A percentile compares a stretch with the other conserved stretches of the same genome.
Conservation (phyloP, 2,888 invertebrate species). For the Dasypolia templi region DNA sequence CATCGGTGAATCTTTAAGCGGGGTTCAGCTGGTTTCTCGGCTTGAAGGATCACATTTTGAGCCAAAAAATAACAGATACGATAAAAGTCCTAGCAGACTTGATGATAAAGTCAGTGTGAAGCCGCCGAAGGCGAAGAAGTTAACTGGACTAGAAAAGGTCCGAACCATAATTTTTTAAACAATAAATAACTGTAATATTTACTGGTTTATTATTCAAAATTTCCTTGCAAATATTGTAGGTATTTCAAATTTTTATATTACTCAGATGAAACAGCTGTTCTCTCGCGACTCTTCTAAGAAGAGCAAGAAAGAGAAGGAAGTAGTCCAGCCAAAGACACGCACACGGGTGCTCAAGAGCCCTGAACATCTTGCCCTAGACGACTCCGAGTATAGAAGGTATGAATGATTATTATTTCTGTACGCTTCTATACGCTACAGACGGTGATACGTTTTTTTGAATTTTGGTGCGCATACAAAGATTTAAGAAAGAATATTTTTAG, state of each 20-base stretch:
- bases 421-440: no score
- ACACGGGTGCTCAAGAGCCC: constrained; percentile 90
- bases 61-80: constrained; percentile 91
- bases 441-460: no score
- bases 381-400: constrained; percentile 86
- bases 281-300: constrained; percentile 93
- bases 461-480: no score
- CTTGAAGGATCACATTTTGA: constrained; percentile 92
- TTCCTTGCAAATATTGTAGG: not conserved
- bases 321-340: constrained; percentile 88
- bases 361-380: constrained; percentile 88
- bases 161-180: not conserved
- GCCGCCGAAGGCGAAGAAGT: constrained; percentile 92
- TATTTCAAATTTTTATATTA: not conserved
- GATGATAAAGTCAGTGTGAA: constrained; percentile 89
- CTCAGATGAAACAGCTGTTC: constrained; percentile 93
- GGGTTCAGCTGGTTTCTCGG: no score
- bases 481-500: no score
- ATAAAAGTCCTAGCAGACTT: constrained; percentile 87
- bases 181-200: no score
- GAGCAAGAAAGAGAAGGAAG: constrained; percentile 92
- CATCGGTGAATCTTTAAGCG: no score
- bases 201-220: no score
- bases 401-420: not conserved
- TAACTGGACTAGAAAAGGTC: constrained; percentile 94